phyloP scores from a whole-genome alignment of 1,140 invertebrate species.

The Monomorium pharaonis region DNA sequence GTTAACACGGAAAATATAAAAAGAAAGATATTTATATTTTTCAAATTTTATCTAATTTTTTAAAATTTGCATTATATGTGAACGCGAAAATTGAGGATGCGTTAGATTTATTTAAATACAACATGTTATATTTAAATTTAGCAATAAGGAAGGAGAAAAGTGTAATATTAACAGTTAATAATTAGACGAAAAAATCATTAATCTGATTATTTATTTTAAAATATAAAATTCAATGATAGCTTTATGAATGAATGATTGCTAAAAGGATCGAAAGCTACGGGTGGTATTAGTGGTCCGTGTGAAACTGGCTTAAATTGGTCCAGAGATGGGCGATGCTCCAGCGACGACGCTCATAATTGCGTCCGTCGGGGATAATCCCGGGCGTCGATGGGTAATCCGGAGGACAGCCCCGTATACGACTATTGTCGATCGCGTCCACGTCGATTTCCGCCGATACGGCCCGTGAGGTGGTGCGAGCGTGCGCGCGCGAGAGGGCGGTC shows the following conservation, averaged over 20 bases:
- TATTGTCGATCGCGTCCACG: conserved; percentile 39
- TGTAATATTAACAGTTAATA: neutral
- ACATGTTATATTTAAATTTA: neutral
- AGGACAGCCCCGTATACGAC: conserved; percentile 14
- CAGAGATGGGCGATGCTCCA: conserved; percentile 16
- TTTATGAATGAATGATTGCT: neutral
- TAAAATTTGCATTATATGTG: neutral
- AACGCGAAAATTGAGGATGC: neutral
- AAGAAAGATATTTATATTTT: neutral
- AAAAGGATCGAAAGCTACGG: neutral
- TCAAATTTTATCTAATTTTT: neutral
- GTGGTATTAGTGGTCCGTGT: conserved; percentile 8
- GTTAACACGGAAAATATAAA: neutral
- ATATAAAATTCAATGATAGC: neutral
- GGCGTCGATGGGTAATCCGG: conserved; percentile 47
- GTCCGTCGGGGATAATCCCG: conserved; percentile 44
- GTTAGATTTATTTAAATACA: neutral
- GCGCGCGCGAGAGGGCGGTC: neutral
- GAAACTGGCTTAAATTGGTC: conserved; percentile 35
- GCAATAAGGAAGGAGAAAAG: neutral
- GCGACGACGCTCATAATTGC: conserved; percentile 45
- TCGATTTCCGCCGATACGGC: conserved; percentile 37
- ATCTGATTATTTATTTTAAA: neutral
- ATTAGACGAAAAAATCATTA: neutral
- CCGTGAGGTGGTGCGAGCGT: neutral